Conservation (phyloP, 2,113 vertebrate species). For the Lepidothrix coronata region DNA sequence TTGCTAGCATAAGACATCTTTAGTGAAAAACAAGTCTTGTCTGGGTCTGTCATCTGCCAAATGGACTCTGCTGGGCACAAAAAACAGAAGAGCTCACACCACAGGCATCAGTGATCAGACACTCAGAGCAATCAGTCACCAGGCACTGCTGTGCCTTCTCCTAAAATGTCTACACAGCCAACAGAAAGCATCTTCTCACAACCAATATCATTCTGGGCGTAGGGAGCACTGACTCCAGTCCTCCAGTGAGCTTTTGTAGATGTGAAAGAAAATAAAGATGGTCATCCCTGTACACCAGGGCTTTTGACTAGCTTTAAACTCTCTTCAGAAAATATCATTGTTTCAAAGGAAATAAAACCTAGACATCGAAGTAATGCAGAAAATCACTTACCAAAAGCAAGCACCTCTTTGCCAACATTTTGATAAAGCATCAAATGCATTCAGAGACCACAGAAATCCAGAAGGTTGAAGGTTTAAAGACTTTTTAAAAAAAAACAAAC, state of each 20-base stretch:
- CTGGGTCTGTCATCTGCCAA: background rate
- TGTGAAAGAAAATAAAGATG: background rate
- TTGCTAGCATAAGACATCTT: background rate
- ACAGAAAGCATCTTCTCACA: background rate
- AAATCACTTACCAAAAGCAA: background rate
- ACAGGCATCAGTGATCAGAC: background rate
- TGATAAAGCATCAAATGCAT: background rate
- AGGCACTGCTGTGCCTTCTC: background rate
- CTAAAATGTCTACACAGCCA: background rate
- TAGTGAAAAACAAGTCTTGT: background rate
- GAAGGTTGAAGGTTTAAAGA: background rate
- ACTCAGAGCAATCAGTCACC: background rate
- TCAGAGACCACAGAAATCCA: background rate
- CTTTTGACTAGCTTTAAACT: background rate
- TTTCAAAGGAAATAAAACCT: background rate
- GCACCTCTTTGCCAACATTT: background rate
- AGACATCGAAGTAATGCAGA: background rate
- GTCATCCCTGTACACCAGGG: background rate
- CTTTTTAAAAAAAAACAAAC: background rate
- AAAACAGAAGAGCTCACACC: background rate
- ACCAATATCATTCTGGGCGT: background rate
- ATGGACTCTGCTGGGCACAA: background rate
- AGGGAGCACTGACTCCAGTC: background rate
- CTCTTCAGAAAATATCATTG: background rate
- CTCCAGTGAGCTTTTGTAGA: background rate